These are phyloP conservation scores for Atethmia centrago DNA, from an alignment of 2,888 invertebrate species.

Conservation along the genomic window DNA sequence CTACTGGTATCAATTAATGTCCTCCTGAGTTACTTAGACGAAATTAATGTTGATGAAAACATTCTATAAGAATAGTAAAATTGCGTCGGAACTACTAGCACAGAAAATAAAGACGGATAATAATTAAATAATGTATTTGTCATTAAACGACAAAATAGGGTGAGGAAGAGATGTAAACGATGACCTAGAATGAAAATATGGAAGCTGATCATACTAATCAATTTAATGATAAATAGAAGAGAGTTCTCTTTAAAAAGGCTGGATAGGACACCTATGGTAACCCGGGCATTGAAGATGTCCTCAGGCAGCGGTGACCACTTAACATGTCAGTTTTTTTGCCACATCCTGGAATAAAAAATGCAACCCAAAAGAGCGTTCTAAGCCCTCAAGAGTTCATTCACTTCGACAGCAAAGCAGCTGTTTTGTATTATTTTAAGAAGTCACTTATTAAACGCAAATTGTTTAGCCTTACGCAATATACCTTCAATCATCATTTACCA, in stretches of 20 bases:
- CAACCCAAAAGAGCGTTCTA: neutral
- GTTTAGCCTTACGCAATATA: conserved; percentile 27
- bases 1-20: neutral
- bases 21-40: neutral
- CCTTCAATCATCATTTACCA: conserved; percentile 31
- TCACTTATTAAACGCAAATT: conserved; percentile 35
- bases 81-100: neutral
- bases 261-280: no score
- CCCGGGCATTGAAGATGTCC: neutral
- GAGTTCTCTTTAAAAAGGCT: neutral
- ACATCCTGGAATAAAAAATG: neutral
- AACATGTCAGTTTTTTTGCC: neutral
- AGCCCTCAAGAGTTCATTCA: conserved; percentile 14
- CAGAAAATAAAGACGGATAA: neutral
- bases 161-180: neutral
- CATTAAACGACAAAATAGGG: neutral
- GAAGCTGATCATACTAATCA: neutral
- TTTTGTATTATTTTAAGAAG: conserved; percentile 7
- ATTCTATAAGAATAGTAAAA: neutral
- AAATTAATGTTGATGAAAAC: neutral
- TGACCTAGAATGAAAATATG: neutral
- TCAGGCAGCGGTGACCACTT: no score
- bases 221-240: neutral
- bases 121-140: neutral
- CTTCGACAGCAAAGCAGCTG: conserved; percentile 4